Percentiles rank a stretch among this genome's conserved stretches.
phyloP scores from a whole-genome alignment of 2,888 invertebrate species.

The Dryadula phaetusa region DNA sequence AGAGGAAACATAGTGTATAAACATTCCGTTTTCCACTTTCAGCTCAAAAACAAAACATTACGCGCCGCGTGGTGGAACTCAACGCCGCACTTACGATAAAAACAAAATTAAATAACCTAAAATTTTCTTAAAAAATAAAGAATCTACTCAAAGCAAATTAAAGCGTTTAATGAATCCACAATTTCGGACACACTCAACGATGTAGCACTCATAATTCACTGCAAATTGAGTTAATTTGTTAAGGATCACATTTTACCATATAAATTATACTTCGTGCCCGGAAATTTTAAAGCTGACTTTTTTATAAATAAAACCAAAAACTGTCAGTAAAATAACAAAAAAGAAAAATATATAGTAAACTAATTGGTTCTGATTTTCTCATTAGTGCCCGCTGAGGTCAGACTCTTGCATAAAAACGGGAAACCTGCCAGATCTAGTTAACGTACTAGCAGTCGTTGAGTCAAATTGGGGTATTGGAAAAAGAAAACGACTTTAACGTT shows the following conservation, averaged over 20 bases:
- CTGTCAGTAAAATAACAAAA: constrained; percentile 24
- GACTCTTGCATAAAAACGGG: constrained; percentile 42
- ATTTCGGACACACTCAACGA: not conserved
- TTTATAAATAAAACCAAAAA: constrained; percentile 11
- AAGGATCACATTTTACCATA: constrained; percentile 1
- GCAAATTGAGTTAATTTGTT: not conserved
- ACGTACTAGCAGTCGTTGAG: constrained; percentile 37
- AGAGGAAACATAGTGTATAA: no score
- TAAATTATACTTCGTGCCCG: constrained; percentile 6
- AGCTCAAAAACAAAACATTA: no score
- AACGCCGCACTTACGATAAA: no score
- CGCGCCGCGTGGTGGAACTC: no score
- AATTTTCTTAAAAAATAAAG: no score
- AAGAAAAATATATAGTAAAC: constrained; percentile 38
- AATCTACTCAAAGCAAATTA: no score
- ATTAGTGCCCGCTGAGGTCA: constrained; percentile 39
- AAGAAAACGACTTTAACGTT: constrained; percentile 30
- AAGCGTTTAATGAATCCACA: no score
- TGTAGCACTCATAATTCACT: not conserved
- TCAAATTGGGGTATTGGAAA: constrained; percentile 42
- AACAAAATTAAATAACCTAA: no score
- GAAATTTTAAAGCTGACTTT: not conserved
- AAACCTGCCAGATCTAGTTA: constrained; percentile 43
- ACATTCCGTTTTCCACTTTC: no score
- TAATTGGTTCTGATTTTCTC: constrained; percentile 42